These are phyloP conservation scores for Serrognathus titanus DNA, from an alignment of 2,888 invertebrate species.

Conservation along the genomic window DNA sequence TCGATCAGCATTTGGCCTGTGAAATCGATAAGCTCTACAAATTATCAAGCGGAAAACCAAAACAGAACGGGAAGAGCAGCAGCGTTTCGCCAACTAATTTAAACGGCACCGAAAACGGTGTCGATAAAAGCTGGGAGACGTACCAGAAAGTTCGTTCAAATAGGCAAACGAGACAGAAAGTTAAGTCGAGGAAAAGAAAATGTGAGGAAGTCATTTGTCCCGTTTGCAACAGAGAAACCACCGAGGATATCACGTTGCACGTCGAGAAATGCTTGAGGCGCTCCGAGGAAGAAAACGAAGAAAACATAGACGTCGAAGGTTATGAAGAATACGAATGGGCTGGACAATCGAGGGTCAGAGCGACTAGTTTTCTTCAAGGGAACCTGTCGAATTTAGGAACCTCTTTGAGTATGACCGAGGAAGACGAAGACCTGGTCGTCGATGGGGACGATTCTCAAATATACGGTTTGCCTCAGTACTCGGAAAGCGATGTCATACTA, in stretches of 20 bases:
- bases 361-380: constrained; percentile 66
- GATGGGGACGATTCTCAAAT: constrained; percentile 86
- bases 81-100: constrained; percentile 50
- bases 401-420: constrained; percentile 45
- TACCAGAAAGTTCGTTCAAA: constrained; percentile 72
- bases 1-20: constrained; percentile 76
- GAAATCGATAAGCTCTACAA: constrained; percentile 74
- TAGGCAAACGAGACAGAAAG: constrained; percentile 63
- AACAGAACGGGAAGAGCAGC: constrained; percentile 41
- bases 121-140: constrained; percentile 67
- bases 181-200: constrained; percentile 66
- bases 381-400: constrained; percentile 58
- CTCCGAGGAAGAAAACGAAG: constrained; percentile 59
- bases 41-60: constrained; percentile 46
- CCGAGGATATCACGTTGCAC: constrained; percentile 70
- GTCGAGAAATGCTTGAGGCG: constrained; percentile 64
- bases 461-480: constrained; percentile 85
- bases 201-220: constrained; percentile 61
- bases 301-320: constrained; percentile 79
- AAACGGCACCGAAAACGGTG: constrained; percentile 49
- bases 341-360: constrained; percentile 77
- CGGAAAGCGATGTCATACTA: constrained; percentile 66
- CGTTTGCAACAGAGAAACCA: constrained; percentile 71
- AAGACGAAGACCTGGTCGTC: constrained; percentile 76
- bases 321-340: constrained; percentile 91